Evolutionary conservation across 35 echinoderm and acorn worm species (phyloP).

Genomic region (Ophioderma brevispina): DNA sequence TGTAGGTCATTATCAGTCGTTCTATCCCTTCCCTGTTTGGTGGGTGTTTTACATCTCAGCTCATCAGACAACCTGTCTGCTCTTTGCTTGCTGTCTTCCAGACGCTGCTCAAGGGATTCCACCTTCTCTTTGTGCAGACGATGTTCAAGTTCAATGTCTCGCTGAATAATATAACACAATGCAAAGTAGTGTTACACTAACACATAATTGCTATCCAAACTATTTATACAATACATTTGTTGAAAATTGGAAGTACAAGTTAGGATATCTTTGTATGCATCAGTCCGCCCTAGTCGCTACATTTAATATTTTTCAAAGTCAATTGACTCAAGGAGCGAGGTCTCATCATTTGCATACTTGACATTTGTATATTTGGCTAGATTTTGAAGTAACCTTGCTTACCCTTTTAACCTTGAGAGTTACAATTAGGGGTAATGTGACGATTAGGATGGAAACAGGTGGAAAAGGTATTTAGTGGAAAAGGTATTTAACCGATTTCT

Average conservation of each 20-base stretch:
- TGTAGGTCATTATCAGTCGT: conserved; percentile 68
- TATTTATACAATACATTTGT: no score
- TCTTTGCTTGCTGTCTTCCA: conserved; percentile 63
- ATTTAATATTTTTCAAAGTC: neutral
- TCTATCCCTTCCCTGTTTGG: conserved; percentile 15
- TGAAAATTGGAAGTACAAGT: no score
- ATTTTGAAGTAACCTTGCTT: no score
- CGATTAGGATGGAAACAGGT: no score
- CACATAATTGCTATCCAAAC: no score
- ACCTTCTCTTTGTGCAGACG: conserved; percentile 83
- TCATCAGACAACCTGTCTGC: conserved; percentile 19
- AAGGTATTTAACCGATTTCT: no score
- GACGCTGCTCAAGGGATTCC: conserved; percentile 57
- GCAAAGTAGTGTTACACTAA: no score
- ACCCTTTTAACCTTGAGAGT: no score
- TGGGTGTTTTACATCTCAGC: conserved; percentile 48
- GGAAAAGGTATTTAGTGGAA: no score
- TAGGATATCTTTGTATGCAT: no score
- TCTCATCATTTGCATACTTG: neutral
- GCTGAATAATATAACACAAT: no score
- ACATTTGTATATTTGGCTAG: neutral
- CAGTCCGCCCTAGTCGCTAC: neutral
- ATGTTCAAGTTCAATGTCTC: conserved; percentile 73
- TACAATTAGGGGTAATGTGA: no score
- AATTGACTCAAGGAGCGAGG: neutral